Base-by-base conservation (phyloP, 35 echinoderm and acorn worm genomes). In the Diadema setosum region DNA sequence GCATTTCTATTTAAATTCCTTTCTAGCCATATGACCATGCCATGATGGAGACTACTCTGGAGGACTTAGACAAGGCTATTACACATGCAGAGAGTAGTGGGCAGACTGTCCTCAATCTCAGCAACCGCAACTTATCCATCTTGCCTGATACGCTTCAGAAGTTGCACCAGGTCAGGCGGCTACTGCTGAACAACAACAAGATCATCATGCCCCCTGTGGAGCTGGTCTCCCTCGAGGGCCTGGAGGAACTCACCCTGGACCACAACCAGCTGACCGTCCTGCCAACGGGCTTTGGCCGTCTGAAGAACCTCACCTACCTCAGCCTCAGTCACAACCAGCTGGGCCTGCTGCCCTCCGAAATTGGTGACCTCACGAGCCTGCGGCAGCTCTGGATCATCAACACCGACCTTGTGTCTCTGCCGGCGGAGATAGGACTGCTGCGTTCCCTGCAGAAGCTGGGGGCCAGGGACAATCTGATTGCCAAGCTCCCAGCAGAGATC, bases 191-290 rank as follows among this genome's bases (percentile, higher is more conserved):
- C 55, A 89, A 99, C 65, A 98, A 95, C 80, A 85, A 86, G 16
- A 57, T 99, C 5, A 58, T 95, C 25, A 99, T 99, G 96, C 96
- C 96, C 2, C 96, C 96, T 16, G 27, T 90, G 1, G 96, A 99
- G 67, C 58, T 99, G 4, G 70, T 99, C 31, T 50, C 75, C 0
- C 80, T 99, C 2, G 65, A 86, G 45, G 91, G 64, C 43, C 37
- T 99, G 17, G 85, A 94, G 59, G 96, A 92, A 75, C 48, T 95
- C 15, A 92, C 83, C 58, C 58, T 99, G 16, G 96, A 99, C 58
- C 85, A 99, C 86, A 99, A 99, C 63, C 67, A 90, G 32, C 50
- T 99, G 11, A 95, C 96, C 4, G 20, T 99, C 25, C 42, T 99
- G 18, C 96, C 96, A 4, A 95, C 92, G 2, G 96, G 96, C 1